These are phyloP conservation scores for Heliconius cydno DNA, from an alignment of 2,888 invertebrate species.

Conservation along the genomic window DNA sequence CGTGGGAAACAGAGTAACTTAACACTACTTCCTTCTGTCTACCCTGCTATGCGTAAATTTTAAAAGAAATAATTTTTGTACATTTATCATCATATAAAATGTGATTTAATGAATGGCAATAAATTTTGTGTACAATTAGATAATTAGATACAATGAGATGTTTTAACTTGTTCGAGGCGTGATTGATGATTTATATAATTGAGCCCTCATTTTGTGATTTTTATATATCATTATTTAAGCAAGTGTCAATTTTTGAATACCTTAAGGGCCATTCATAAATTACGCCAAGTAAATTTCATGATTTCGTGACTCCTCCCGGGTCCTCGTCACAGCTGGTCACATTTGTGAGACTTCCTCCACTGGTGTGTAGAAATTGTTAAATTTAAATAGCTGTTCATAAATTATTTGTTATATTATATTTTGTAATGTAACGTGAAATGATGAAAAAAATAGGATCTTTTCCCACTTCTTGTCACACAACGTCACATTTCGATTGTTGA, in stretches of 20 bases:
- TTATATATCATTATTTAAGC: slow-evolving; percentile 19
- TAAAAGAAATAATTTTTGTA: background rate
- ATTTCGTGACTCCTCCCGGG: background rate
- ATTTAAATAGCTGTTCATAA: too few relatives aligned
- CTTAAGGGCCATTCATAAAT: slow-evolving; percentile 39
- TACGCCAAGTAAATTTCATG: background rate
- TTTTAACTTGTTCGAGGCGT: slow-evolving; percentile 40
- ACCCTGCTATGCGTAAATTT: background rate
- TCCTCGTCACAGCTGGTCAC: background rate
- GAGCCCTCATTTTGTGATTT: slow-evolving; percentile 47
- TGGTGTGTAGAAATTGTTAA: background rate
- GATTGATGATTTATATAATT: slow-evolving; percentile 54
- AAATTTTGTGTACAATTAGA: slow-evolving; percentile 39
- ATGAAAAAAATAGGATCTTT: too few relatives aligned
- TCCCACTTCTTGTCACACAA: too few relatives aligned
- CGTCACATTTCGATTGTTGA: too few relatives aligned
- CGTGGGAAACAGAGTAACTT: background rate
- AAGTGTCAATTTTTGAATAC: slow-evolving; percentile 36
- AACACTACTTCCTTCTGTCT: background rate
- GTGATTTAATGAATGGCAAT: slow-evolving; percentile 34
- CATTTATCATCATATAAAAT: slow-evolving; percentile 23
- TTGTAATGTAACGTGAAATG: too few relatives aligned
- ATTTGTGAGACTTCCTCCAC: background rate
- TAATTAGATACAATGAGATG: slow-evolving; percentile 47
- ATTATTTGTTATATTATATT: too few relatives aligned